These are phyloP conservation scores for Venusia cambrica DNA, from an alignment of 2,888 invertebrate genomes.

Conservation along the genomic window DNA sequence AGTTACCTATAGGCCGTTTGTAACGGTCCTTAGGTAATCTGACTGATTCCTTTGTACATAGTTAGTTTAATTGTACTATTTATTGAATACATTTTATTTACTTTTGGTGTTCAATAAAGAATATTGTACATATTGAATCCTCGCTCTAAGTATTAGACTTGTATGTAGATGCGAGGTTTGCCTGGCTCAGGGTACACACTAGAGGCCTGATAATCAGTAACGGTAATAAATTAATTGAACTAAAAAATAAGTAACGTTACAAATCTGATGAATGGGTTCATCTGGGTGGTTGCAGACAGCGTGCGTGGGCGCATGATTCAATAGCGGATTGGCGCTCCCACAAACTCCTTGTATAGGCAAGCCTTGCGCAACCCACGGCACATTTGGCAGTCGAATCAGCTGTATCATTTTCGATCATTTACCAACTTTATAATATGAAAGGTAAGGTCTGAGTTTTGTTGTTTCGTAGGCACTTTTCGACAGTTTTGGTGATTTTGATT, in stretches of 20 bases:
- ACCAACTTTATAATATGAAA: neutral
- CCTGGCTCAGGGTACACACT: no score
- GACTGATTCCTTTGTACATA: no score
- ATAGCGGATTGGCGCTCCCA: constrained; percentile 49
- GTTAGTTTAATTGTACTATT: no score
- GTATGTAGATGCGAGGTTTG: no score
- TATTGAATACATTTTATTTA: no score
- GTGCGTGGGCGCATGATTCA: constrained; percentile 66
- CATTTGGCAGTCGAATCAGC: constrained; percentile 37
- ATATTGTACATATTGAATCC: no score
- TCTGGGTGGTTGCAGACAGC: constrained; percentile 50
- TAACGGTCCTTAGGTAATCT: no score
- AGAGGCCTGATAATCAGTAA: no score
- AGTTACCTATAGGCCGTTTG: no score
- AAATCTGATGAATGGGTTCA: constrained; percentile 38
- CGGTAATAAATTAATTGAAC: no score
- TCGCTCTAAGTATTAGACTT: no score
- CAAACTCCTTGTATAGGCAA: constrained; percentile 50
- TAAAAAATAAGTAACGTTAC: constrained; percentile 25
- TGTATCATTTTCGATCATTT: constrained; percentile 19
- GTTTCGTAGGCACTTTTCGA: constrained; percentile 10
- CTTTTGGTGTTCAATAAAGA: no score
- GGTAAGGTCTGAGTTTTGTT: neutral
- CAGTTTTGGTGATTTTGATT: constrained; percentile 8
- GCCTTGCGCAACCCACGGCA: constrained; percentile 56